Base-by-base conservation (phyloP, 2,113 vertebrate genomes). In the Larimichthys crocea region DNA sequence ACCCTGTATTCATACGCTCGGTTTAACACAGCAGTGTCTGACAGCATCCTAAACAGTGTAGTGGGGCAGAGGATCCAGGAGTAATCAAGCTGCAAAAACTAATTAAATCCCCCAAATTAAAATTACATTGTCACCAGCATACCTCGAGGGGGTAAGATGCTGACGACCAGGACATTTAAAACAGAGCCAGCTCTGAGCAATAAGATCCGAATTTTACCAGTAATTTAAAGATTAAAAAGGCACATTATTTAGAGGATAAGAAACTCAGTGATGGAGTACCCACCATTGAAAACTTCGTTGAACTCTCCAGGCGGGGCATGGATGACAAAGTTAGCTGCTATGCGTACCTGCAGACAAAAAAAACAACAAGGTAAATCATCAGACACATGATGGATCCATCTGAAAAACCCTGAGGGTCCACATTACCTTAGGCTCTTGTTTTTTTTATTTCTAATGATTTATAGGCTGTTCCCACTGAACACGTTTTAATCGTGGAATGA, bases 241-340 rank as follows among this genome's bases (percentile, higher is more conserved):
- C 48, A 48, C 9, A 53, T 22, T 14, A 55, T 7, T 35, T 4
- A 35, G 0, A 24, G 65, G 40, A 4, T 11, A 31, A 53, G n/a
- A 24, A 11, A 20, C 5, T 35, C 6, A 7, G 31, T 35, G 6
- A 35, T 35, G 8, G 35, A 15, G 14, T 44, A 95, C 96, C 97
- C 82, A 98, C 97, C 97, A 86, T 99, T 99, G 94, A 99, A 99
- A 50, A 99, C 97, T 82, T 99, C 97, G 88, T 99, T 99, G 93
- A 99, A 99, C 94, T 98, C 97, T 93, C 97, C 97, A 89, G 97
- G 97, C 69, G 97, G 97, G 85, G 97, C 97, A 77, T 99, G 97
- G 92, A 97, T 97, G 90, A 99, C 96, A 88, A 99, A 99, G 93
- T 98, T 98, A 76, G 97, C 96, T 70, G 97, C 97, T 95, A 99